A percentile compares a stretch with the other conserved stretches of the same genome.
These are phyloP conservation scores for Poeciliopsis retropinna DNA, from an alignment of 2,113 vertebrate species.

Conservation along the genomic window DNA sequence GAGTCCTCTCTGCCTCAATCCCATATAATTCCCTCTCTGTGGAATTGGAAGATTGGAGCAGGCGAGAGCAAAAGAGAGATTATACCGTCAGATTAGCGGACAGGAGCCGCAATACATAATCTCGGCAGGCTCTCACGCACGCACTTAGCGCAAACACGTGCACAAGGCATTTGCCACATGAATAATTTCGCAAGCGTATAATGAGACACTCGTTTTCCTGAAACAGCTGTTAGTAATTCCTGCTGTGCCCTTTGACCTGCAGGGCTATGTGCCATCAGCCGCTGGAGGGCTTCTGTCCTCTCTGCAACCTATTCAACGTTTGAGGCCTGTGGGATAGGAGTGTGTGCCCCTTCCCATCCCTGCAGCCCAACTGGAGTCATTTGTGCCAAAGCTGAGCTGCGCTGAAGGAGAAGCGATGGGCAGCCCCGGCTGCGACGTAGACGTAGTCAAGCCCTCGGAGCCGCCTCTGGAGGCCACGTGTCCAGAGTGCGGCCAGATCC, in stretches of 20 bases:
- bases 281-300: constrained; percentile 76
- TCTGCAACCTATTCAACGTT: constrained; percentile 50
- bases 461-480: constrained; percentile 89
- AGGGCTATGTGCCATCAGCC: constrained; percentile 75
- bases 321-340: constrained; percentile 76
- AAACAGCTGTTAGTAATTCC: constrained; percentile 67
- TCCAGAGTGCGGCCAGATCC: constrained; percentile 94
- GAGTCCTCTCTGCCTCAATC: constrained; percentile 75
- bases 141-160: constrained; percentile 46
- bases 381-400: constrained; percentile 68
- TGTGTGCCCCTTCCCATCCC: constrained; percentile 50
- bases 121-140: constrained; percentile 55
- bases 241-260: constrained; percentile 61
- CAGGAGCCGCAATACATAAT: constrained; percentile 77
- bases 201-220: constrained; percentile 61
- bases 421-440: constrained; percentile 86
- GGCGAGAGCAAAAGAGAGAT: constrained; percentile 80
- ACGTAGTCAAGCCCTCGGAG: constrained; percentile 80
- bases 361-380: constrained; percentile 62
- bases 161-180: constrained; percentile 64
- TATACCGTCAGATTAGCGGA: constrained; percentile 81
- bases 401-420: constrained; percentile 82
- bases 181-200: constrained; percentile 55
- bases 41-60: constrained; percentile 79
- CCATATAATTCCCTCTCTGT: constrained; percentile 80